Conservation (phyloP, 2,113 vertebrate species). For the Tenrec ecaudatus region DNA sequence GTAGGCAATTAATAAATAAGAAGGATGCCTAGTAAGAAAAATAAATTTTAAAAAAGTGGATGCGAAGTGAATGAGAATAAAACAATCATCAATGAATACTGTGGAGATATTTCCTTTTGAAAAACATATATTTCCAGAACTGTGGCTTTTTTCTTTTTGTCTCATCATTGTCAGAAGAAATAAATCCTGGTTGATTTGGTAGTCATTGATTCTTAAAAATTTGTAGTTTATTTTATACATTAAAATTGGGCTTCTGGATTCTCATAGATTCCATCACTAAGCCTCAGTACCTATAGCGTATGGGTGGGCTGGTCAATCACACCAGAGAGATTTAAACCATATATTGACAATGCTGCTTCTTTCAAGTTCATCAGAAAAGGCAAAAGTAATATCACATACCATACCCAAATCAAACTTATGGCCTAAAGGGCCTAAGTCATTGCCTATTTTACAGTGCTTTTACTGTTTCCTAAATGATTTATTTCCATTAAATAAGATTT, state of each 20-base stretch:
- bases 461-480: neutral
- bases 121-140: neutral
- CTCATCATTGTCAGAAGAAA: neutral
- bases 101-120: neutral
- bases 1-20: neutral
- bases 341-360: neutral
- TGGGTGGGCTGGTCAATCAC: rapidly evolving
- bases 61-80: neutral
- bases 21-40: no score
- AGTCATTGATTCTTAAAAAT: neutral
- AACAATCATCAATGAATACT: neutral
- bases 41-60: no score
- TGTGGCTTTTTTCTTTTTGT: neutral
- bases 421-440: neutral
- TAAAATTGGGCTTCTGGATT: neutral
- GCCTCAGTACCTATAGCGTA: neutral
- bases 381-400: neutral
- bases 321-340: neutral
- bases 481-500: neutral
- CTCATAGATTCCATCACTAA: neutral
- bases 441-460: neutral
- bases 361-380: neutral
- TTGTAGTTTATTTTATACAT: no score
- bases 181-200: neutral
- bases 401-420: no score